A percentile compares a stretch with the other conserved stretches of the same genome.
Evolutionary conservation across 2,888 invertebrate species (phyloP).

Genomic region (Andrena praecox): DNA sequence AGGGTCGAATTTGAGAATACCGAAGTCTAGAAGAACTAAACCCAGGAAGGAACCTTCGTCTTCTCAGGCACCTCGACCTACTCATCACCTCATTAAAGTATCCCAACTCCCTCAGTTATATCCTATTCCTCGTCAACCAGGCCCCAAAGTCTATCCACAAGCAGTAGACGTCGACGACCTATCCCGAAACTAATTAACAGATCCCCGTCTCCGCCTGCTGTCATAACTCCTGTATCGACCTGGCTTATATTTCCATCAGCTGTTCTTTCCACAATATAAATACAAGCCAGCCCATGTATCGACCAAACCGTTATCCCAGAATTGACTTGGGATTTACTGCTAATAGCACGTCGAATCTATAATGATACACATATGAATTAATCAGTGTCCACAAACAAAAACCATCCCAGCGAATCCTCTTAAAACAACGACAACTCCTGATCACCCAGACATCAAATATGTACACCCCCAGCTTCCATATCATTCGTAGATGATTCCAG

Average conservation of each 20-base stretch:
- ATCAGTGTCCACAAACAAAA: not conserved
- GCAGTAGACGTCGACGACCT: not conserved
- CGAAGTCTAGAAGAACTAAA: too few species aligned
- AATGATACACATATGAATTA: conserved; percentile 37
- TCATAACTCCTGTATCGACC: conserved; percentile 55
- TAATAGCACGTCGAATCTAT: conserved; percentile 43
- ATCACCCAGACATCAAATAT: too few species aligned
- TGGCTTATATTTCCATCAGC: conserved; percentile 29
- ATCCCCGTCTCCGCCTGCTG: conserved; percentile 28
- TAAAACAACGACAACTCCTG: not conserved
- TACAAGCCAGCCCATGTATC: conserved; percentile 5
- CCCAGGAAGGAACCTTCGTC: too few species aligned
- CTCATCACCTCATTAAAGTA: too few species aligned
- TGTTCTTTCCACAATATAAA: conserved; percentile 9
- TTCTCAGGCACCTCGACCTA: too few species aligned
- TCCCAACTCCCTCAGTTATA: not conserved
- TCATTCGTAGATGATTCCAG: not conserved
- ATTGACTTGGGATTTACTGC: conserved; percentile 47
- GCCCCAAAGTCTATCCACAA: not conserved
- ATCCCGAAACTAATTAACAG: conserved; percentile 58
- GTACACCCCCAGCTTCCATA: not conserved
- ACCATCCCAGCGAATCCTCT: not conserved
- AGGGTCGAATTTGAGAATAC: too few species aligned
- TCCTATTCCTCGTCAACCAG: not conserved
- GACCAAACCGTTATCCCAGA: not conserved